Percentiles rank a stretch among this genome's conserved stretches.
Evolutionary conservation across 2,797 vertebrate species (phyloP).

Genomic region (Lepus townsendii): DNA sequence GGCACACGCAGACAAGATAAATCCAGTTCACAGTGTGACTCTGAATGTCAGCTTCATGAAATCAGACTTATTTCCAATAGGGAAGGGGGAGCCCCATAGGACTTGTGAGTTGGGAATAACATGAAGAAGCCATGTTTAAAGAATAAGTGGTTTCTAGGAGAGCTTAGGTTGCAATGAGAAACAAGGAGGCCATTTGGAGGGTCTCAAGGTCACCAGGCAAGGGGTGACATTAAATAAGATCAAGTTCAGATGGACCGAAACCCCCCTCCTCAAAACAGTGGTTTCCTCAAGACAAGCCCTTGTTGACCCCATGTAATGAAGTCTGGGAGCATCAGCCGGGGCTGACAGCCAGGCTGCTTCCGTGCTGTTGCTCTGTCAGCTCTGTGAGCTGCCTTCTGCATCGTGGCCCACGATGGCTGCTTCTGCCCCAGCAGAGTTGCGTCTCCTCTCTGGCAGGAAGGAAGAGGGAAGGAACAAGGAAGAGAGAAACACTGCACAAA

Average conservation of each 20-base stretch:
- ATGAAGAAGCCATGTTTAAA: not conserved
- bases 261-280: not conserved
- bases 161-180: not conserved
- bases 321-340: not conserved
- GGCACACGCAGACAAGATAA: not conserved
- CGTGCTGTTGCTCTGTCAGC: not conserved
- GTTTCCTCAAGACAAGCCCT: not conserved
- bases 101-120: not conserved
- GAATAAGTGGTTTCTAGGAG: not conserved
- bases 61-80: conserved; percentile 8
- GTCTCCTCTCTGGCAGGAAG: not conserved
- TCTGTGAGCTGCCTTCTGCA: not conserved
- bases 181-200: not conserved
- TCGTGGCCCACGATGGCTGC: too few relatives aligned
- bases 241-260: not conserved
- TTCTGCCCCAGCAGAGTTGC: not conserved
- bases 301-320: not conserved
- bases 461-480: not conserved
- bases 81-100: not conserved
- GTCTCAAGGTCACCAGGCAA: not conserved
- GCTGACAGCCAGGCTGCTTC: not conserved
- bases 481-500: not conserved
- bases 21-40: not conserved
- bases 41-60: not conserved
- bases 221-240: not conserved